Conservation (phyloP, 2,888 invertebrate species). For the Morpho achilles region DNA sequence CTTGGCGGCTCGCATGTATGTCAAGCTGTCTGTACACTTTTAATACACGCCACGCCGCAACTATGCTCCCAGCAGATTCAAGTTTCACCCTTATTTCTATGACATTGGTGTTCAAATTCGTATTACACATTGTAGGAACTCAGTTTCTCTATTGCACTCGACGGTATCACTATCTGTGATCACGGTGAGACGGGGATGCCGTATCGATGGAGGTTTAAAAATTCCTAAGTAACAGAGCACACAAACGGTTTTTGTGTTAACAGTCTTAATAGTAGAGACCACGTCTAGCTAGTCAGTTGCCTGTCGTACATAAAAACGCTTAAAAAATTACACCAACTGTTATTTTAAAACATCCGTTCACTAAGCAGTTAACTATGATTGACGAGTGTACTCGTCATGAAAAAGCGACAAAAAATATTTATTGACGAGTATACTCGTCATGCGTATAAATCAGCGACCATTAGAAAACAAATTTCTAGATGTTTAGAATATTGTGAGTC, state of each 20-base stretch:
- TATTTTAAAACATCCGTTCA: too few relatives aligned
- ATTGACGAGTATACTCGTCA: too few relatives aligned
- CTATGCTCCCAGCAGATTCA: constrained; percentile 10
- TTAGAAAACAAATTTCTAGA: too few relatives aligned
- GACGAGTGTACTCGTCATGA: too few relatives aligned
- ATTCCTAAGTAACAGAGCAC: constrained; percentile 2
- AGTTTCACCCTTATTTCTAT: constrained; percentile 18
- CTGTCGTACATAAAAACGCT: too few relatives aligned
- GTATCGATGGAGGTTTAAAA: constrained; percentile 2
- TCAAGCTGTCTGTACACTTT: neutral
- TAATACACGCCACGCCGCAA: constrained; percentile 12
- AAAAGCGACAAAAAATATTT: too few relatives aligned
- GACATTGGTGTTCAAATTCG: constrained; percentile 20
- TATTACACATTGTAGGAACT: constrained; percentile 30
- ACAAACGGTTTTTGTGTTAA: constrained; percentile 5
- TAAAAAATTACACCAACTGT: too few relatives aligned
- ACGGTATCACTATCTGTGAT: constrained; percentile 19
- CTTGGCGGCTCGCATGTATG: neutral
- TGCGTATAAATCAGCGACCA: too few relatives aligned
- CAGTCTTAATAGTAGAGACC: constrained; percentile 3
- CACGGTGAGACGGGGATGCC: constrained; percentile 3
- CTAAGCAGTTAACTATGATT: too few relatives aligned
- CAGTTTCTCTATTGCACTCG: constrained; percentile 30
- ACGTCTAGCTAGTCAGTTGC: neutral
- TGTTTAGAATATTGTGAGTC: too few relatives aligned